Conservation (phyloP, 2,888 invertebrate genomes). For the Trisateles emortualis region DNA sequence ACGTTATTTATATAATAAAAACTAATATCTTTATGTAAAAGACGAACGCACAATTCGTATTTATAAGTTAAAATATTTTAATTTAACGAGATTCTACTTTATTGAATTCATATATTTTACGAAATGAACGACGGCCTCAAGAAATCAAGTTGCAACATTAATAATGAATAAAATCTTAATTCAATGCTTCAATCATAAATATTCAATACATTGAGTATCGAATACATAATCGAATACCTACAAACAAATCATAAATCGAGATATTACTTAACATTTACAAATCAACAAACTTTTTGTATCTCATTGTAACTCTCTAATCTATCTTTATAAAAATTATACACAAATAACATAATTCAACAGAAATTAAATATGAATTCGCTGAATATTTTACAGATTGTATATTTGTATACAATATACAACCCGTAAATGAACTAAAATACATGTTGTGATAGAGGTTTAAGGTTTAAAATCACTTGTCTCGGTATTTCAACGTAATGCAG, state of each 20-base stretch:
- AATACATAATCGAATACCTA: constrained; percentile 23
- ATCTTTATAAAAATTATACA: constrained; percentile 62
- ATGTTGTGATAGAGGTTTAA: constrained; percentile 50
- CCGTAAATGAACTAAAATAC: constrained; percentile 35
- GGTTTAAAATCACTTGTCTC: constrained; percentile 50
- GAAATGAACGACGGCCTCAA: constrained; percentile 6
- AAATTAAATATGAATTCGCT: constrained; percentile 69
- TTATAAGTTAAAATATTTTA: not conserved
- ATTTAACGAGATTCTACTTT: constrained; percentile 1
- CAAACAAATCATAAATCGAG: constrained; percentile 41
- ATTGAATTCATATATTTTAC: constrained; percentile 4
- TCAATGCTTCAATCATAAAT: constrained; percentile 37
- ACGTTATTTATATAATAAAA: too few relatives aligned
- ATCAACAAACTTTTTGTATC: constrained; percentile 43
- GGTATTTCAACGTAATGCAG: constrained; percentile 54
- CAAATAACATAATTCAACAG: constrained; percentile 64
- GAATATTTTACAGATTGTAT: constrained; percentile 37
- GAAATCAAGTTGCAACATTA: constrained; percentile 3
- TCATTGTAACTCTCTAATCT: constrained; percentile 48
- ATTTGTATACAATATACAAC: constrained; percentile 14
- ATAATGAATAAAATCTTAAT: constrained; percentile 35
- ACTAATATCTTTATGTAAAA: too few relatives aligned
- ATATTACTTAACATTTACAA: constrained; percentile 61
- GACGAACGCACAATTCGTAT: too few relatives aligned
- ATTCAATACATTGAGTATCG: constrained; percentile 29